Conservation (phyloP, 2,797 vertebrate genomes). For the Cryptoblepharus egeriae region DNA sequence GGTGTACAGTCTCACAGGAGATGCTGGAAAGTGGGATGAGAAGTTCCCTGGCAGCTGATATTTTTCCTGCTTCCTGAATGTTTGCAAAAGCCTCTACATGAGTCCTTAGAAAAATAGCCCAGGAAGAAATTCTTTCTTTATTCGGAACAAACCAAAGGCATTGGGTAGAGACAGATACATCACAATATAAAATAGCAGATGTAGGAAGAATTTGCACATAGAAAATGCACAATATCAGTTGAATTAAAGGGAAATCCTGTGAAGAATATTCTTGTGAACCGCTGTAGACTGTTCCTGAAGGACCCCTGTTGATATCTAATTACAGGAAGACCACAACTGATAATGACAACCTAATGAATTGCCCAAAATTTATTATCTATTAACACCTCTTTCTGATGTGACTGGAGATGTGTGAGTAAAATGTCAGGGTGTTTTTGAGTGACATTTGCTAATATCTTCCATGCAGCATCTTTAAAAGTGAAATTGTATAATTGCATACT, state of each 20-base stretch:
- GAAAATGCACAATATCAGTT: slow-evolving; percentile 23
- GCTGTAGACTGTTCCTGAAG: slow-evolving; percentile 52
- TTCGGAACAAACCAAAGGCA: background rate
- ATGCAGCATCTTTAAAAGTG: background rate
- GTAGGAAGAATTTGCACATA: slow-evolving; percentile 35
- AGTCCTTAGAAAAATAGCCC: background rate
- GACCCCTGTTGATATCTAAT: slow-evolving; percentile 68
- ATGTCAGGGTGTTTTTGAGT: slow-evolving; percentile 8
- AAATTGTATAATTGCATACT: background rate
- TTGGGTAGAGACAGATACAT: background rate
- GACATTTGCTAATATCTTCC: slow-evolving; percentile 24
- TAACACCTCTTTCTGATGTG: slow-evolving; percentile 50
- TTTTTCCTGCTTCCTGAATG: background rate
- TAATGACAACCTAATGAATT: slow-evolving; percentile 68
- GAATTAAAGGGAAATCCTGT: slow-evolving; percentile 40
- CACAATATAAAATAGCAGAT: background rate
- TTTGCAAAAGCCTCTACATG: background rate
- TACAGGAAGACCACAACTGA: slow-evolving; percentile 52
- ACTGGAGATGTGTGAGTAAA: slow-evolving; percentile 31
- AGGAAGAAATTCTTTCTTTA: background rate
- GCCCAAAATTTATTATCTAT: slow-evolving; percentile 55
- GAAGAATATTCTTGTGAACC: slow-evolving; percentile 44
- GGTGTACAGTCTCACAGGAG: too few relatives aligned
- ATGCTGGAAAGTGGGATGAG: too few relatives aligned
- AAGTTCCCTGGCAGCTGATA: background rate